A percentile compares a stretch with the other conserved stretches of the same genome.
Conservation (phyloP, 2,797 vertebrate species). For the Alosa sapidissima region DNA sequence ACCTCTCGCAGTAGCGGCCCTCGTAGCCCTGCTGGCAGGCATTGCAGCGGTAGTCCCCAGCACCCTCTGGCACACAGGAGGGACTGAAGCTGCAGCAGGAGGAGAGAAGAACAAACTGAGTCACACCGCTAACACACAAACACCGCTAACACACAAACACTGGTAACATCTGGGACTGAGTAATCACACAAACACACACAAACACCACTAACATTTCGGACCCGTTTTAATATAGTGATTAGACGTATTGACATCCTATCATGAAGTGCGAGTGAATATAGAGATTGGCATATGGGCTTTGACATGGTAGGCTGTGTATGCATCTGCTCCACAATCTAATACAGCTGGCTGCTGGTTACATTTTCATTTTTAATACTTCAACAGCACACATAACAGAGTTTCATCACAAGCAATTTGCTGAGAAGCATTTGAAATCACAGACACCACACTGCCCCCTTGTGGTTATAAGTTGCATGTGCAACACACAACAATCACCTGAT, state of each 20-base stretch:
- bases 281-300: background rate
- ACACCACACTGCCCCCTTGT: conserved; percentile 2
- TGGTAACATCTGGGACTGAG: background rate
- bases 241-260: background rate
- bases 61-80: conserved; percentile 82
- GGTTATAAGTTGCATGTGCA: background rate
- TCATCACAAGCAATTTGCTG: background rate
- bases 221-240: background rate
- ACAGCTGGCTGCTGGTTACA: background rate
- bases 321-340: background rate
- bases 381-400: background rate
- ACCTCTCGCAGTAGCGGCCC: conserved; percentile 90
- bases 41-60: conserved; percentile 79
- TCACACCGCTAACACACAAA: background rate
- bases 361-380: background rate
- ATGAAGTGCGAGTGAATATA: background rate
- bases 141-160: background rate
- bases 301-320: background rate
- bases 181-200: background rate
- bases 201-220: background rate
- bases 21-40: conserved; percentile 85
- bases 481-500: background rate
- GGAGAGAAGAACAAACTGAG: background rate
- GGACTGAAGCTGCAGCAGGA: conserved; percentile 84
- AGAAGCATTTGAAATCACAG: background rate